phyloP scores from a whole-genome alignment of 2,113 vertebrate species.

The Bambusicola thoracicus region DNA sequence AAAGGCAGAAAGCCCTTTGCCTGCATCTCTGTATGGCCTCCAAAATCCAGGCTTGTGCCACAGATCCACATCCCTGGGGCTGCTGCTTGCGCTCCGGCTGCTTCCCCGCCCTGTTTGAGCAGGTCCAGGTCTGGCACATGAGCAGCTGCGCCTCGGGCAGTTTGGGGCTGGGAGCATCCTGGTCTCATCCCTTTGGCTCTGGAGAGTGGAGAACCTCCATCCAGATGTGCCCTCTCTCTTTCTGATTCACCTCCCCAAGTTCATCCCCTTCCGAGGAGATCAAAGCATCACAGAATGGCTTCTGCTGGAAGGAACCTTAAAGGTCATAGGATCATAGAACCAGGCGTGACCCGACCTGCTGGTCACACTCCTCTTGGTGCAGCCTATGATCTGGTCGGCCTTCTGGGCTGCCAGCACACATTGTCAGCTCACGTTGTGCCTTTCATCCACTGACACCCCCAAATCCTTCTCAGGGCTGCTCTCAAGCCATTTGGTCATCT shows the following conservation, averaged over 20 bases:
- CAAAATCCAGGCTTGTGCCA: not conserved
- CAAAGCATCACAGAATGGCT: too few species aligned
- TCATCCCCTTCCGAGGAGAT: not conserved
- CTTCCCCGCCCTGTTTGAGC: not conserved
- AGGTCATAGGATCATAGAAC: too few species aligned
- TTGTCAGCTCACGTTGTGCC: too few species aligned
- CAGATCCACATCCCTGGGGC: rapidly evolving
- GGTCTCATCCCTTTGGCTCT: not conserved
- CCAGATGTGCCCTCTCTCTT: not conserved
- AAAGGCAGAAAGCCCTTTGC: not conserved
- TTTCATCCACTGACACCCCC: too few species aligned
- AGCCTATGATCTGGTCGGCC: too few species aligned
- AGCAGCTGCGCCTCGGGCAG: not conserved
- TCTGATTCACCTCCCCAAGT: not conserved
- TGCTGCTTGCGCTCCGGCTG: not conserved
- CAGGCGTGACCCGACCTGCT: too few species aligned
- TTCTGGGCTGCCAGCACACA: too few species aligned
- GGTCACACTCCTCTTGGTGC: too few species aligned
- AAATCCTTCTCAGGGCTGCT: too few species aligned
- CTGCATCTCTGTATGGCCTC: not conserved
- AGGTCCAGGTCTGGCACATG: not conserved
- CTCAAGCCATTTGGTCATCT: too few species aligned
- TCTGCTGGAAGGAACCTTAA: too few species aligned
- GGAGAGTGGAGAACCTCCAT: not conserved
- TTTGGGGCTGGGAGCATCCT: not conserved